Base-by-base conservation (phyloP, 2,888 invertebrate species). In the Euzophera pinguis region DNA sequence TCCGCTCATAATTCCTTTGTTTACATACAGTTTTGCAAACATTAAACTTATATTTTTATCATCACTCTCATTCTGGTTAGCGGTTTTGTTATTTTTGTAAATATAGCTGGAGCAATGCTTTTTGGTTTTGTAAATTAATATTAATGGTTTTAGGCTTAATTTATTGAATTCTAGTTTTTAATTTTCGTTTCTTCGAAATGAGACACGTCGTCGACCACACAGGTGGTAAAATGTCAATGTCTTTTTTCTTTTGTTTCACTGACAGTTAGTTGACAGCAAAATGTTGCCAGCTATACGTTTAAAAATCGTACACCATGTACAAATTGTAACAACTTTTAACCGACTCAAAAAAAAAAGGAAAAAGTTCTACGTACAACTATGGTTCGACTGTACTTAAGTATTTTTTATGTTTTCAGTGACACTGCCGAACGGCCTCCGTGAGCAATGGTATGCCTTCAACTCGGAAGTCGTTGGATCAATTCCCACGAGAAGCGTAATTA, bases 1-100 rank as follows among this genome's bases (percentile, higher is more conserved):
- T 61, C 43, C 14, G 47, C 8, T 35, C 57, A 60, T 60, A 64
- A 62, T 47, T 35, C 55, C 64, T 73, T 76, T 78, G 79, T 81
- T 78, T 77, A 73, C 67, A 66, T 64, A 42, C 45, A 50, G 37
- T 35, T 17, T 39, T 41, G 39, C 47, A 29, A 50, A 53, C 17
- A 14, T n/a, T 8, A 39, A 12, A 16, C 29, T 17, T 45, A 14
- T 50, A 38, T 51, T 35, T 47, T 47, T 43, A 42, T 53, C 50
- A 45, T 45, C 27, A 34, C n/a, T 0, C n/a, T 35, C 10, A 3
- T 3, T 5, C 22, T 35, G 6, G 6, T 22, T 22, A 22, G 22
- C 22, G 9, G 9, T 12, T n/a, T 6, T 14, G 27, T 13, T 22
- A 13, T 34, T 13, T 27, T 9, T 22, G 6, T 13, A 27, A 7